A percentile compares a stretch with the other conserved stretches of the same genome.
Conservation (phyloP, 1,140 invertebrate species). For the Melitaea cinxia region DNA sequence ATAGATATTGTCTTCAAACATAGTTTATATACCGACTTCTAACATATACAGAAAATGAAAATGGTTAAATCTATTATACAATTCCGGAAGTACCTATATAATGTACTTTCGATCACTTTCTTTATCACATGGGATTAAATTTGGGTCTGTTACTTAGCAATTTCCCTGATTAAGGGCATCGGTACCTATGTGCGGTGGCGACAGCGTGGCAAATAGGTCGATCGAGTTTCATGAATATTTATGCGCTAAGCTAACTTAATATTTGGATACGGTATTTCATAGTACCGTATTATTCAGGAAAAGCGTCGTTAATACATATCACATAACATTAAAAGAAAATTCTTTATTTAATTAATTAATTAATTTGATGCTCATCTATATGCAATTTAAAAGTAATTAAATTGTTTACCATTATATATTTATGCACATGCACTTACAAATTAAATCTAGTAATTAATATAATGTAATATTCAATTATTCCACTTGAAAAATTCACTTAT, state of each 20-base stretch:
- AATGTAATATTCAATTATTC: slow-evolving; percentile 29
- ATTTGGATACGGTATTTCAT: slow-evolving; percentile 55
- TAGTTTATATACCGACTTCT: too few relatives aligned
- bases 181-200: slow-evolving; percentile 47
- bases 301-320: background rate
- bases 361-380: too few relatives aligned
- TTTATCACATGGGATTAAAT: slow-evolving; percentile 68
- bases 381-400: background rate
- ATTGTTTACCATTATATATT: too few relatives aligned
- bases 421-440: background rate
- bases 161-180: slow-evolving; percentile 65
- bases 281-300: slow-evolving; percentile 20
- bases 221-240: slow-evolving; percentile 68
- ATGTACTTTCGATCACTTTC: slow-evolving; percentile 35
- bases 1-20: background rate
- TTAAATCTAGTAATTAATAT: slow-evolving; percentile 2
- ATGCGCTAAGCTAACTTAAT: slow-evolving; percentile 53
- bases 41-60: too few relatives aligned
- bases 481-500: slow-evolving; percentile 31
- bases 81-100: too few relatives aligned
- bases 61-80: too few relatives aligned
- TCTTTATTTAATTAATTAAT: background rate
- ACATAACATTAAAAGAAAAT: background rate
- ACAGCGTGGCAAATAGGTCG: slow-evolving; percentile 66
- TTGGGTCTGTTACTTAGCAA: slow-evolving; percentile 63